These are phyloP conservation scores for Nasonia giraulti DNA, from an alignment of 1,140 invertebrate species.

Conservation along the genomic window DNA sequence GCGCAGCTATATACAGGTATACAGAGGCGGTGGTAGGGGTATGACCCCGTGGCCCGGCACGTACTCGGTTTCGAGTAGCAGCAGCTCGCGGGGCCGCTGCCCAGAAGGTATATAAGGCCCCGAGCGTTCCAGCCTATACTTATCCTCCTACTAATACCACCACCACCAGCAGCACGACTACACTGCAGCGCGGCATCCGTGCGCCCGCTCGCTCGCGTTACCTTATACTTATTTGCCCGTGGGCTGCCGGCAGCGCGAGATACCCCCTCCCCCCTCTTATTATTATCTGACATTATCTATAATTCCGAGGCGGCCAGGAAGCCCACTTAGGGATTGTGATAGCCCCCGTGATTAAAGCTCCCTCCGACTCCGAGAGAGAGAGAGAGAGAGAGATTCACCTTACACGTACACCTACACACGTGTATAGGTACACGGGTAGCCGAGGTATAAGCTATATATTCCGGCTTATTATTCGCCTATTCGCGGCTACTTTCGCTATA, in stretches of 20 bases:
- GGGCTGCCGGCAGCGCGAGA: constrained; percentile 56
- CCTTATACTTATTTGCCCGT: constrained; percentile 72
- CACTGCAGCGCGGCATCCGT: constrained; percentile 48
- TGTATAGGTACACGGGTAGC: constrained; percentile 10
- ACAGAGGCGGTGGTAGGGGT: constrained; percentile 41
- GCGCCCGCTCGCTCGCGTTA: constrained; percentile 58
- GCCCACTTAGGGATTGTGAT: constrained; percentile 75
- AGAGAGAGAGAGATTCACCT: constrained; percentile 49
- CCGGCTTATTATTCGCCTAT: constrained; percentile 20
- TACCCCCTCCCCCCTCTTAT: constrained; percentile 64
- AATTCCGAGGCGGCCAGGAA: constrained; percentile 74
- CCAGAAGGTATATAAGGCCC: constrained; percentile 59
- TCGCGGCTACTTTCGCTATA: constrained; percentile 39
- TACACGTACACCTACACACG: constrained; percentile 60
- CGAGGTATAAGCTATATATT: neutral
- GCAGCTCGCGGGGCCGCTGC: constrained; percentile 16
- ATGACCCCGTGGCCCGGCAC: constrained; percentile 72
- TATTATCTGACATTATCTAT: constrained; percentile 76
- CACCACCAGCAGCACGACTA: constrained; percentile 52
- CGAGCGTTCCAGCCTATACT: constrained; percentile 71
- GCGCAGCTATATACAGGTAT: neutral
- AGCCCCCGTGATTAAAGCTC: constrained; percentile 74
- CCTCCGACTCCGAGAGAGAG: constrained; percentile 53
- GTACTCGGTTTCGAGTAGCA: constrained; percentile 64
- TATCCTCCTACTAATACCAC: constrained; percentile 73